Conservation (phyloP, 2,797 vertebrate species). For the Hozukius guyotensis region DNA sequence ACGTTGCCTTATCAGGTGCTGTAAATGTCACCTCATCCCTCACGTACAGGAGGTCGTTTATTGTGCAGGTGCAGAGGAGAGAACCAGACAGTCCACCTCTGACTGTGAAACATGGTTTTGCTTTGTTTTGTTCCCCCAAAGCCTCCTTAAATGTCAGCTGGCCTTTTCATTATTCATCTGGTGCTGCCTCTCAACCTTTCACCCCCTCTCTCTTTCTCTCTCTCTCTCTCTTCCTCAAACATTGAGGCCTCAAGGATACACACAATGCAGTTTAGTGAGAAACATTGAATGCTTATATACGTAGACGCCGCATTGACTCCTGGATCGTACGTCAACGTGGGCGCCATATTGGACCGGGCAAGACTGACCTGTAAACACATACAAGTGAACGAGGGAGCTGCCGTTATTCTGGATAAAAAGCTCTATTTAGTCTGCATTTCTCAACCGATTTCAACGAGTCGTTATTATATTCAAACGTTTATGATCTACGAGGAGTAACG, state of each 20-base stretch:
- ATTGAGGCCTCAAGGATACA: background rate
- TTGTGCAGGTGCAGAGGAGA: background rate
- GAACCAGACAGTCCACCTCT: background rate
- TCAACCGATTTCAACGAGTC: too few relatives aligned
- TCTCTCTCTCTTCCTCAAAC: background rate
- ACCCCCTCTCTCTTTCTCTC: background rate
- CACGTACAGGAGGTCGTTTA: background rate
- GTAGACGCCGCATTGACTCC: too few relatives aligned
- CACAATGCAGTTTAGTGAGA: background rate
- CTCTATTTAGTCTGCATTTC: too few relatives aligned
- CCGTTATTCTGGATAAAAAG: too few relatives aligned
- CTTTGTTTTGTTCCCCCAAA: background rate
- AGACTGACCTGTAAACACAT: too few relatives aligned
- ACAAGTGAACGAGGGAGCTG: too few relatives aligned
- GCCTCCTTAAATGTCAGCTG: conserved; percentile 24
- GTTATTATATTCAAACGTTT: too few relatives aligned
- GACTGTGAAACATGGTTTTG: background rate
- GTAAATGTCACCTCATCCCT: background rate
- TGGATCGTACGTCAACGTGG: too few relatives aligned
- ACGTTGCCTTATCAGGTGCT: background rate
- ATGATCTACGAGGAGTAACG: too few relatives aligned
- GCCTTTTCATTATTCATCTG: conserved; percentile 28
- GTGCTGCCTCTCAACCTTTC: background rate
- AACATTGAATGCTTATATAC: background rate
- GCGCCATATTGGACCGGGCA: too few relatives aligned